These are phyloP conservation scores for Gymnosoma rotundatum DNA, from an alignment of 2,888 invertebrate genomes.

Conservation along the genomic window DNA sequence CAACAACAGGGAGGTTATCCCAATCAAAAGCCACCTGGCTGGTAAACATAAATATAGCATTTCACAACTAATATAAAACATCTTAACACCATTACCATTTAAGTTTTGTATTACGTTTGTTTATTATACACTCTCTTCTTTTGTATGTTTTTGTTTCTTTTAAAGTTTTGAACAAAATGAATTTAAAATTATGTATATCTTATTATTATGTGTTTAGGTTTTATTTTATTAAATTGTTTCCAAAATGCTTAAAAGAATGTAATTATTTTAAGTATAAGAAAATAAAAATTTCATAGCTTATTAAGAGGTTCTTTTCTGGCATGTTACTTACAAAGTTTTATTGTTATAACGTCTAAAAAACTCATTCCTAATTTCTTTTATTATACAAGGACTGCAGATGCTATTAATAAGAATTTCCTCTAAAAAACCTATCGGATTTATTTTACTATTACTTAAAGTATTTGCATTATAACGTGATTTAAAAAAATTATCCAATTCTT, in stretches of 20 bases:
- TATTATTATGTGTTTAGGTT: constrained; percentile 7
- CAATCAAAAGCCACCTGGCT: constrained; percentile 82
- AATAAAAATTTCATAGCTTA: neutral
- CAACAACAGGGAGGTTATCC: constrained; percentile 81
- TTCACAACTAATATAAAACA: constrained; percentile 5
- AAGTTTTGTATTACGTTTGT: constrained; percentile 26
- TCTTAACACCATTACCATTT: constrained; percentile 1
- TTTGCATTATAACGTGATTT: constrained; percentile 58
- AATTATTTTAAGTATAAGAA: constrained; percentile 18
- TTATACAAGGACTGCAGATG: constrained; percentile 85
- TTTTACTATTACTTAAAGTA: neutral
- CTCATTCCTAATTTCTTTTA: constrained; percentile 84
- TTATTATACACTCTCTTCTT: constrained; percentile 33
- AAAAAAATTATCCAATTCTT: constrained; percentile 70
- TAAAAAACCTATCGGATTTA: constrained; percentile 40
- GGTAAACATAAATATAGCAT: constrained; percentile 75
- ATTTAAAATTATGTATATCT: constrained; percentile 18
- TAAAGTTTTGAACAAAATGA: constrained; percentile 13
- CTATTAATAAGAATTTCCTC: constrained; percentile 84
- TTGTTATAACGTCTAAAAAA: constrained; percentile 77
- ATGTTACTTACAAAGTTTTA: no score
- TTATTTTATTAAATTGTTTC: constrained; percentile 28
- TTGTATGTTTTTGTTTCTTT: constrained; percentile 24
- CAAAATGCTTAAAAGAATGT: constrained; percentile 27
- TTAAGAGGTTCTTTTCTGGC: no score